A percentile compares a stretch with the other conserved stretches of the same genome.
These are phyloP conservation scores for Streblospio benedicti DNA, from an alignment of 1,140 invertebrate genomes.

Conservation along the genomic window DNA sequence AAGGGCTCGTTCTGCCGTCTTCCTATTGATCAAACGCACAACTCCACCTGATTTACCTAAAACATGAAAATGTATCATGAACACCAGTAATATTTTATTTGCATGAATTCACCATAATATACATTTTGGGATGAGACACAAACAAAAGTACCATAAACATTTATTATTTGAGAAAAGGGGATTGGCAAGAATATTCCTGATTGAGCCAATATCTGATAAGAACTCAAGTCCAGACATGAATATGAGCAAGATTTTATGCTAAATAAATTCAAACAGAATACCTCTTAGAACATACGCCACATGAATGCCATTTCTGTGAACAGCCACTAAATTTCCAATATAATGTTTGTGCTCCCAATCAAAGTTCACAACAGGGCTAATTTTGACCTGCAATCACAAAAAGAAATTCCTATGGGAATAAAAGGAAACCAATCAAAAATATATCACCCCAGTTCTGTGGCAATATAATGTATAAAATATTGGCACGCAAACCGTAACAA, in stretches of 20 bases:
- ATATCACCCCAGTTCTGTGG: no score
- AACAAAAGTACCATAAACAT: not conserved
- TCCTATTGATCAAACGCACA: constrained; percentile 69
- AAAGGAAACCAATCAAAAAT: not conserved
- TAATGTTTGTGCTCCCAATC: constrained; percentile 83
- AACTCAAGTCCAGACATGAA: no score
- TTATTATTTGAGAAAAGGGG: not conserved
- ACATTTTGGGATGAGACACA: not conserved
- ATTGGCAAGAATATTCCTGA: not conserved
- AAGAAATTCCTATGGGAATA: constrained; percentile 41
- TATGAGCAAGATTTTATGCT: no score
- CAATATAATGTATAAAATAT: no score
- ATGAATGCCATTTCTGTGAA: constrained; percentile 74
- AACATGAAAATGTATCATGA: constrained; percentile 26
- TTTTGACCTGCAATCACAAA: constrained; percentile 63
- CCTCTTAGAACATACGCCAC: constrained; percentile 84
- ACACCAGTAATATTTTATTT: not conserved
- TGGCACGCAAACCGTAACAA: not conserved
- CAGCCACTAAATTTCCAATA: constrained; percentile 74
- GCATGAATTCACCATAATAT: not conserved
- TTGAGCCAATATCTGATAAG: not conserved
- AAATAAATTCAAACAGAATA: no score
- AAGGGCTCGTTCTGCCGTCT: constrained; percentile 63
- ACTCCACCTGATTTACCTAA: constrained; percentile 62
- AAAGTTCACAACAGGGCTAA: constrained; percentile 83